A percentile compares a stretch with the other conserved stretches of the same genome.
Conservation (phyloP, 2,113 vertebrate genomes). For the Ginglymostoma cirratum region DNA sequence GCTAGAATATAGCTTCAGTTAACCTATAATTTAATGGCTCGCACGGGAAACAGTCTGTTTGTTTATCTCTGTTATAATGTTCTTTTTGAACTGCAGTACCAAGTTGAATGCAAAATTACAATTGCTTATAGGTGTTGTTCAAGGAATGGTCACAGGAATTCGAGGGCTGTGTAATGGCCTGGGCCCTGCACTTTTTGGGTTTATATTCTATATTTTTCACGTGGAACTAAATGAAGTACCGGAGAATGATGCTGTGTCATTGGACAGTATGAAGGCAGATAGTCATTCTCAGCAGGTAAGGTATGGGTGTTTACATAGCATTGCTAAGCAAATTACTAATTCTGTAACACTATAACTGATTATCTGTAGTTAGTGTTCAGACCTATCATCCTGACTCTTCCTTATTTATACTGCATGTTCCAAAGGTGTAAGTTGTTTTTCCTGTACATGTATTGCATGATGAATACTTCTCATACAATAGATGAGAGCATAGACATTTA, state of each 20-base stretch:
- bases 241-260: conserved; percentile 54
- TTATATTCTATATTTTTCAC: conserved; percentile 83
- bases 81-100: not conserved
- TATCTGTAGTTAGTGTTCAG: not conserved
- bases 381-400: not conserved
- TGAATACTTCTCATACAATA: not conserved
- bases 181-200: conserved; percentile 77
- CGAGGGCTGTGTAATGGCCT: conserved; percentile 77
- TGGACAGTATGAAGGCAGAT: conserved; percentile 48
- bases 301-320: not conserved
- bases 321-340: not conserved
- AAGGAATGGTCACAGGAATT: conserved; percentile 82
- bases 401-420: not conserved
- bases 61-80: not conserved
- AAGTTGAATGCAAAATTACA: not conserved
- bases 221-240: conserved; percentile 73
- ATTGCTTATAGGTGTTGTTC: conserved; percentile 65
- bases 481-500: not conserved
- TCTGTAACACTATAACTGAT: not conserved
- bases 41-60: not conserved
- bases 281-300: conserved; percentile 64
- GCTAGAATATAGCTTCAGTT: not conserved
- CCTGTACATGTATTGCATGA: not conserved
- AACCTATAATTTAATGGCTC: not conserved
- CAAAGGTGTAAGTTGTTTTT: not conserved